Base-by-base conservation (phyloP, 2,888 invertebrate species). In the Pimpla rufipes region DNA sequence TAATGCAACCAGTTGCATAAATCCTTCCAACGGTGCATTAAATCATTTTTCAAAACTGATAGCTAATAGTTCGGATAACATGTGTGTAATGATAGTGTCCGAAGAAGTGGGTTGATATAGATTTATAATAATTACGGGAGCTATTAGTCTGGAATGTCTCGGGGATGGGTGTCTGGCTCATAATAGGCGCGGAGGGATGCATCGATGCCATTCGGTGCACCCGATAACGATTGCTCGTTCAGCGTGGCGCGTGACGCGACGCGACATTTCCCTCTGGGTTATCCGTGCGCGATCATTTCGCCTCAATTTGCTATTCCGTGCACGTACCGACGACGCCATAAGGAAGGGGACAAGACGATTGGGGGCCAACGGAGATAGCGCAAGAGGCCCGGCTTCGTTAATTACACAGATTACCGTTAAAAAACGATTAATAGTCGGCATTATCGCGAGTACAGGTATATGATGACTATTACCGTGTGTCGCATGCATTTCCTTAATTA, bases 331-430 rank as follows among this genome's bases (percentile, higher is more conserved):
- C 21, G 42, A 18, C 21, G 42, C 4, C n/a, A 40, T 40, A 40
- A 42, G 10, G 21, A 64, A 64, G 21, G 40, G 42, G 42, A 64
- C 64, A 40, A 64, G 13, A 16, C 64, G 42, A 3, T 13, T 21
- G 18, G 21, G 42, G 42, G 21, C 6, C n/a, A 64, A 64, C 10
- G 11, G 21, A 42, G 42, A 64, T 21, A 42, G 42, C 21, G 29
- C 21, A 64, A 64, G 21, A 64, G 42, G 11, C 64, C 8, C 40
- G 40, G n/a, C 6, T 64, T 40, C 16, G 35, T 35, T 75, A 50
- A 75, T 75, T 75, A 75, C 37, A 21, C 35, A 11, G 18, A 45
- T 62, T 62, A 55, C 74, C 52, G 71, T 71, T 64, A 74, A 74
- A 45, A 47, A 64, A 10, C 75, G 64, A 75, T 75, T 64, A 42